A percentile compares a stretch with the other conserved stretches of the same genome.
phyloP scores from a whole-genome alignment of 2,888 invertebrate genomes.

The Trachelus tabidus region DNA sequence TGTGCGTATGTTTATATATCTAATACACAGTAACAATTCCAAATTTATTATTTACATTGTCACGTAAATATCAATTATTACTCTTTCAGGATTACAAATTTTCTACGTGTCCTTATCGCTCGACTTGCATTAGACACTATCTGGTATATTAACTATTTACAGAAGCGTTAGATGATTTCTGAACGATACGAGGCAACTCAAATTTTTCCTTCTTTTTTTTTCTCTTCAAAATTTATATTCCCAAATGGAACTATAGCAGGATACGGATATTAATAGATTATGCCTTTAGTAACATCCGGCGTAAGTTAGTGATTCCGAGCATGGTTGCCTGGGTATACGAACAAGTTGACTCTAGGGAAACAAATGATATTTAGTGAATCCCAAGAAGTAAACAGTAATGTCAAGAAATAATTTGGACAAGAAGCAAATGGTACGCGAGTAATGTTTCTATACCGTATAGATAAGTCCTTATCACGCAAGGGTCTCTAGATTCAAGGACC shows the following conservation, averaged over 20 bases:
- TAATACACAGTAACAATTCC: not conserved
- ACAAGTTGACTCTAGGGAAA: not conserved
- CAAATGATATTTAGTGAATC: not conserved
- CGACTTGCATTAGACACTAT: not conserved
- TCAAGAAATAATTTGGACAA: not conserved
- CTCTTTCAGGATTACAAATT: constrained; percentile 7
- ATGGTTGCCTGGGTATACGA: not conserved
- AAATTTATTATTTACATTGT: constrained; percentile 39
- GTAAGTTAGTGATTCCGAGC: not conserved
- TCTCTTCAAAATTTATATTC: not conserved
- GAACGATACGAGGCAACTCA: not conserved
- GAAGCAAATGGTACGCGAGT: not conserved
- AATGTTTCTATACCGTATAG: no score
- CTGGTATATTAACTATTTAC: not conserved
- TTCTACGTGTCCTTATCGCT: not conserved
- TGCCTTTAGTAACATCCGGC: not conserved
- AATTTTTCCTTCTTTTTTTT: not conserved
- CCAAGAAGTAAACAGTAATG: not conserved
- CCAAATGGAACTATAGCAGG: not conserved
- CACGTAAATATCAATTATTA: constrained; percentile 36
- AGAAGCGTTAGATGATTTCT: not conserved
- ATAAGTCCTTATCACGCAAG: no score
- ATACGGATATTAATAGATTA: not conserved
- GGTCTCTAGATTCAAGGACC: not conserved
- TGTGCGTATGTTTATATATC: not conserved